Base-by-base conservation (phyloP, 2,797 vertebrate genomes). In the Mastacembelus armatus region DNA sequence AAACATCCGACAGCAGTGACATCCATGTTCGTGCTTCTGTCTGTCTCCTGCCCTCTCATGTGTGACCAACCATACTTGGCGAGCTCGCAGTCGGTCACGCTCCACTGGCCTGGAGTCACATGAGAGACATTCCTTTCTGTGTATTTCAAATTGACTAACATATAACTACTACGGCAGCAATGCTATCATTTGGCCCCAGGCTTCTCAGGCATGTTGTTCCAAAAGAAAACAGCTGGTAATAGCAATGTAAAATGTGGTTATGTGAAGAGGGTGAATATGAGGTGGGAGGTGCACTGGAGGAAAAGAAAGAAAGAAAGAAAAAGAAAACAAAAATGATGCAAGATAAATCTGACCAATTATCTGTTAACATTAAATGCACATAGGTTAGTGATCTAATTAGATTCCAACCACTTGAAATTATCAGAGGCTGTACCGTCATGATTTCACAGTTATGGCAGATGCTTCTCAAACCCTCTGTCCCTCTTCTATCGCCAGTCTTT, bases 71-170 rank as follows among this genome's bases (percentile, higher is more conserved):
- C 62, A 3, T 22, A 57, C 85, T 85, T 54, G 79, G 69, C 78
- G 11, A 83, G 83, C 80, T 71, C 1, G 57, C 84, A 40, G 63
- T 48, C 63, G 18, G 89, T 77, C 82, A 89, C 38, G 83, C 88
- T 88, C 86, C 12, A 10, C 71, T 62, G 77, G 72, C 71, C 72
- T 0, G 47, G 44, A 74, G 88, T 89, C 88, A 85, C 88, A 87
- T 59, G 79, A 87, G 84, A 90, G 77, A 85, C 80, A 81, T 89
- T 86, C 74, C 78, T 77, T 89, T 89, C 59, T 52, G 74, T 90
- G 88, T 91, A 86, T 87, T 89, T 89, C 70, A 91, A 90, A 91
- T 90, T 83, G 84, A 88, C 81, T 82, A 84, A 81, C 89, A 86
- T 84, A 78, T 71, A 80, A 74, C 76, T 70, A 40, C 81, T 58